Conservation (phyloP, 1,140 invertebrate genomes). For the Nasonia giraulti region DNA sequence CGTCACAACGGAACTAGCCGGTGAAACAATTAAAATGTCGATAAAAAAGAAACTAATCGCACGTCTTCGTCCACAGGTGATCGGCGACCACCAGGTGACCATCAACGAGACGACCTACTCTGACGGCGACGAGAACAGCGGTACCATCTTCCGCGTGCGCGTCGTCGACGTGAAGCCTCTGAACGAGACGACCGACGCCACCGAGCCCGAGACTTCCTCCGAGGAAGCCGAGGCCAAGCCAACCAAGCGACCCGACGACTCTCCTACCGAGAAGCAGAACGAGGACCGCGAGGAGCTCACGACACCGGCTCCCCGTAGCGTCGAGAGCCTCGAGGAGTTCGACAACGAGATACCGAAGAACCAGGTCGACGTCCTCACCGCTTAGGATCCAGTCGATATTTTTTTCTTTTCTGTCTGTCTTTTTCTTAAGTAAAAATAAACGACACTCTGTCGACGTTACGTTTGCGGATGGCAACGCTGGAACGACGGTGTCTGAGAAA, state of each 20-base stretch:
- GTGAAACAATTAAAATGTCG: background rate
- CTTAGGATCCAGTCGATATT: conserved; percentile 3
- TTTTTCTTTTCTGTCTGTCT: background rate
- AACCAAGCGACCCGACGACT: background rate
- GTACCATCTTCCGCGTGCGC: conserved; percentile 72
- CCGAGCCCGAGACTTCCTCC: conserved; percentile 22
- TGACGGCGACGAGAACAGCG: conserved; percentile 67
- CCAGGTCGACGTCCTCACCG: conserved; percentile 59
- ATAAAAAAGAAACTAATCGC: background rate
- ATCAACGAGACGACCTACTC: conserved; percentile 77
- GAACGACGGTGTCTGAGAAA: background rate
- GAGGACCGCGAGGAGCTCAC: conserved; percentile 38
- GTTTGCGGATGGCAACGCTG: background rate
- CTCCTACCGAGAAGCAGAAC: background rate
- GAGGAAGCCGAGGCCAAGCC: background rate
- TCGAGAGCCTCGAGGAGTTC: conserved; percentile 67
- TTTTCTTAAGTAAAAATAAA: background rate
- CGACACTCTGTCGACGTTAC: background rate
- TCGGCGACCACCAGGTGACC: conserved; percentile 76
- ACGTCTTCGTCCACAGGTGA: conserved; percentile 67
- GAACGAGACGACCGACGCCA: conserved; percentile 62
- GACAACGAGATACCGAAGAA: conserved; percentile 69
- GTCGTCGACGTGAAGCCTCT: conserved; percentile 75
- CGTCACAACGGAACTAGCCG: no score
- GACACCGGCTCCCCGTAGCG: conserved; percentile 54